Conservation (phyloP, 2,113 vertebrate species). For the Alces alces region DNA sequence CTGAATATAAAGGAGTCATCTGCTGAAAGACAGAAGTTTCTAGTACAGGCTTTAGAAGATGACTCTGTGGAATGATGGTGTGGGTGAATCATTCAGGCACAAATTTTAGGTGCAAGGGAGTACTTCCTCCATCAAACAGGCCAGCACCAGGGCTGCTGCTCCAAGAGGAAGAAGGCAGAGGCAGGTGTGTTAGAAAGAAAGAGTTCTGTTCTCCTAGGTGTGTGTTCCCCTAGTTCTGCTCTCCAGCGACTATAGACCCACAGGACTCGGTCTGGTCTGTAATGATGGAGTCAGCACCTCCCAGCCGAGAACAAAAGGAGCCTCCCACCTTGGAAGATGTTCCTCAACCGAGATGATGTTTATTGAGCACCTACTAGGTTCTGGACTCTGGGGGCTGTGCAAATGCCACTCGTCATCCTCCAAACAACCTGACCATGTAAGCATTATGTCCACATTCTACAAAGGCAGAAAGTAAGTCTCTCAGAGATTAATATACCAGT, state of each 20-base stretch:
- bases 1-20: not conserved
- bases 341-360: not conserved
- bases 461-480: not conserved
- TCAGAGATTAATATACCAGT: not conserved
- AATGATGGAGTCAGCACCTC: not conserved
- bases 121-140: not conserved
- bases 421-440: not conserved
- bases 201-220: not conserved
- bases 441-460: not conserved
- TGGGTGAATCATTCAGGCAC: not conserved
- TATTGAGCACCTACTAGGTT: not conserved
- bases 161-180: not conserved
- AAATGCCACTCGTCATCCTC: not conserved
- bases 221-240: not conserved
- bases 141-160: not conserved
- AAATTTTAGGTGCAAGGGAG: not conserved
- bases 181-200: not conserved
- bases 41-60: not conserved
- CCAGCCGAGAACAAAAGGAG: not conserved
- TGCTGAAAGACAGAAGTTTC: not conserved
- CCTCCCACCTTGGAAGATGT: too few relatives aligned
- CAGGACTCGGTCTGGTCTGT: not conserved
- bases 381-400: not conserved
- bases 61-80: not conserved
- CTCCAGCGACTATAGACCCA: not conserved